Conservation (phyloP, 2,888 invertebrate genomes). For the Cheilosia urbana region DNA sequence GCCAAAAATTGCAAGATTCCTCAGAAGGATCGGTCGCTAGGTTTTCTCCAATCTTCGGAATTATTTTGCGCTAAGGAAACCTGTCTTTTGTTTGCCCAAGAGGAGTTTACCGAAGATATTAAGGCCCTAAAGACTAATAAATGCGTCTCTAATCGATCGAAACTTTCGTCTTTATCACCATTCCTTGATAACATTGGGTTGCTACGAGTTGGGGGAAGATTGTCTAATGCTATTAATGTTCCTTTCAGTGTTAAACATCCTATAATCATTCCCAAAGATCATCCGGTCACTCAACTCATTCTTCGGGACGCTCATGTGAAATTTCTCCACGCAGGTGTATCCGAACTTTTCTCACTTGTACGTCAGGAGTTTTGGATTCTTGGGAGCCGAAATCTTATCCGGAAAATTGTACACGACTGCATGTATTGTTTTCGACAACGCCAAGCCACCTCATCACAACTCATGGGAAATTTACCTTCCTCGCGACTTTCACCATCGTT, state of each 20-base stretch:
- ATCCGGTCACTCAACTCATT: background rate
- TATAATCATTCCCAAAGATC: background rate
- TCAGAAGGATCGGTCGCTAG: no score
- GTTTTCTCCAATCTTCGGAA: background rate
- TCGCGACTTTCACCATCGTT: slow-evolving; percentile 4
- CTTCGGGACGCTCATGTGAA: slow-evolving; percentile 1
- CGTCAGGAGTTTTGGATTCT: slow-evolving; percentile 43
- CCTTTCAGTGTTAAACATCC: slow-evolving; percentile 5
- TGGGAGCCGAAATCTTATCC: slow-evolving; percentile 8
- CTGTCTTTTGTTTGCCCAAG: background rate
- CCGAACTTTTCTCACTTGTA: slow-evolving; percentile 21
- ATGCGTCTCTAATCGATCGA: background rate
- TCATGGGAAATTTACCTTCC: slow-evolving; percentile 26
- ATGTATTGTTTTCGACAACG: slow-evolving; percentile 3
- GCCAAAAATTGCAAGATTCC: background rate
- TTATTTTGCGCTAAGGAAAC: slow-evolving; percentile 2
- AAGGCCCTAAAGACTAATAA: no score
- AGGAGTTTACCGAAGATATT: background rate
- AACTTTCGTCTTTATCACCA: background rate
- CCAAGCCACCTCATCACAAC: slow-evolving; percentile 8
- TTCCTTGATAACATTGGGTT: background rate
- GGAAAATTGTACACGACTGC: slow-evolving; percentile 19
- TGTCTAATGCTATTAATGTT: background rate
- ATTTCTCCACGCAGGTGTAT: slow-evolving; percentile 25
- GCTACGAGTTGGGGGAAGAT: no score